A percentile compares a stretch with the other conserved stretches of the same genome.
These are phyloP conservation scores for Allacma fusca DNA, from an alignment of 2,888 invertebrate genomes.

Conservation along the genomic window DNA sequence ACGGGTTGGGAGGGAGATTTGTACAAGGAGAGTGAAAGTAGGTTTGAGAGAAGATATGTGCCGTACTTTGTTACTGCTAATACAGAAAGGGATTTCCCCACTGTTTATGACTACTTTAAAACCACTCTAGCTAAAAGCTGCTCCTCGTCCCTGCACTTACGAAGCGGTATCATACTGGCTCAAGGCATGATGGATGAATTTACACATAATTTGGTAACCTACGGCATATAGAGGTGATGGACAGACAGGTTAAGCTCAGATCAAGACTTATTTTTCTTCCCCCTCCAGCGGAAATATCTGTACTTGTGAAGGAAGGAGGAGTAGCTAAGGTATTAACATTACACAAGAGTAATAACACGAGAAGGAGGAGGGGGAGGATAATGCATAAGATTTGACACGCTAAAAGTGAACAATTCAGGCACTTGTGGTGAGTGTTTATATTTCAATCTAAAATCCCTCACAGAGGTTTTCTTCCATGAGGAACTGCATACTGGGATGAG, in stretches of 20 bases:
- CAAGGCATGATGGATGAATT: neutral
- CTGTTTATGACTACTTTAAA: neutral
- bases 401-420: neutral
- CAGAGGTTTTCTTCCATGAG: neutral
- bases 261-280: constrained; percentile 7
- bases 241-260: constrained; percentile 16
- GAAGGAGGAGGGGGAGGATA: neutral
- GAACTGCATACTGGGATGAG: neutral
- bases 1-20: too few relatives aligned
- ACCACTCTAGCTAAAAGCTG: constrained; percentile 9
- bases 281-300: neutral
- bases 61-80: neutral
- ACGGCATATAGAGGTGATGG: neutral
- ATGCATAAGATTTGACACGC: neutral
- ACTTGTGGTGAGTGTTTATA: neutral
- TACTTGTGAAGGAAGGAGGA: neutral
- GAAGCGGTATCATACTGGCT: neutral
- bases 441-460: neutral
- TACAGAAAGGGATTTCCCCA: neutral
- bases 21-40: too few relatives aligned
- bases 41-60: neutral
- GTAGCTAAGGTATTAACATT: neutral
- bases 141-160: neutral
- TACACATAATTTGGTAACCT: constrained; percentile 12
- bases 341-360: neutral